Percentiles rank a stretch among this genome's conserved stretches.
Evolutionary conservation across 2,113 vertebrate genomes (phyloP).

Genomic region (Charina bottae): DNA sequence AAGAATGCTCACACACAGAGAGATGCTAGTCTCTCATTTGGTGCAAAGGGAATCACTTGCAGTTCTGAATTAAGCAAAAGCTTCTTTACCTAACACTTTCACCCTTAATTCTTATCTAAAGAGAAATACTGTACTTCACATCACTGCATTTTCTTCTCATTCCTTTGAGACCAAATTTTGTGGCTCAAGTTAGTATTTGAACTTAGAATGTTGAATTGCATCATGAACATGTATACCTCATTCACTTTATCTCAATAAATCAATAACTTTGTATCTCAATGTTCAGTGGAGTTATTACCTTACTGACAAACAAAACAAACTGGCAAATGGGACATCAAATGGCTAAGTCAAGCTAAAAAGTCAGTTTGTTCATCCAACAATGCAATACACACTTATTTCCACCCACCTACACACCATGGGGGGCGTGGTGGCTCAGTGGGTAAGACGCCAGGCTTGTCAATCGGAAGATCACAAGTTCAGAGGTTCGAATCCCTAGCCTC

Average conservation of each 20-base stretch:
- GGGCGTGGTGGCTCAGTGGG: too few relatives aligned
- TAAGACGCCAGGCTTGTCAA: too few relatives aligned
- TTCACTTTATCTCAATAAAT: neutral
- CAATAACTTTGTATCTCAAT: neutral
- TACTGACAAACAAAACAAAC: neutral
- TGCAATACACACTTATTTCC: neutral
- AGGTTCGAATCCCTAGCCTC: too few relatives aligned
- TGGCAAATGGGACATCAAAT: neutral
- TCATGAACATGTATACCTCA: neutral
- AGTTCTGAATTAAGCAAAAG: neutral
- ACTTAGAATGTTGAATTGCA: neutral
- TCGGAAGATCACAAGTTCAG: too few relatives aligned
- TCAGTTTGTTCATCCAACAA: too few relatives aligned
- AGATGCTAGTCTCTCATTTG: neutral
- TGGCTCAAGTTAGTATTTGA: neutral
- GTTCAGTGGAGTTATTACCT: neutral
- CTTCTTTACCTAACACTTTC: neutral
- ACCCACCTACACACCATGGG: neutral
- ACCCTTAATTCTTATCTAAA: neutral
- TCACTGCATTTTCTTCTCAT: neutral
- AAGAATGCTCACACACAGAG: neutral
- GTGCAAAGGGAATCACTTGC: neutral
- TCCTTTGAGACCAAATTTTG: neutral
- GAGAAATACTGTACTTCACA: neutral
- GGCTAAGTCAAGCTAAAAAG: neutral